Evolutionary conservation across 2,888 invertebrate species (phyloP), one percentile per base, ranked within the genome.

Genomic region (Brachypterus glaber): DNA sequence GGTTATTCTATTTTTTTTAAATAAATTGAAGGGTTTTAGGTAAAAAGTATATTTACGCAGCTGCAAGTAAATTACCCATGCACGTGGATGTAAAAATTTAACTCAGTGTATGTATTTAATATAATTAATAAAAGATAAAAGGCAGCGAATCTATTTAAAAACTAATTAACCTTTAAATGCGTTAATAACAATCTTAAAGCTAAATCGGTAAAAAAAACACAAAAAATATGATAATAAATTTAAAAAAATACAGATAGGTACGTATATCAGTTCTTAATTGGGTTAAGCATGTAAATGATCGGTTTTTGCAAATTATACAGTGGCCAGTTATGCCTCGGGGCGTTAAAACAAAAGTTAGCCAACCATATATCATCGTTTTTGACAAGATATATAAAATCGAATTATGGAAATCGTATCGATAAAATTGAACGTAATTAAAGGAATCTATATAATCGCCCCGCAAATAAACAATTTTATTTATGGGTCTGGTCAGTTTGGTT

Each of bases 241-340:
- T n/a, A n/a, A n/a, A 32, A 43, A 46, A 39, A 37, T 38, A 31
- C 13, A 13, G 33, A 33, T n/a, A 18, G 18, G 21, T 33, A 16
- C 21, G 33, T 39, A 43, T 48, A 48, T 50, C 52, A 49, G 41
- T 45, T 37, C 44, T 44, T 52, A 50, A 52, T 52, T 48, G 46
- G 49, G 46, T 50, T 50, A 49, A 49, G 46, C 48, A 50, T 50
- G 49, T 48, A 49, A 51, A 49, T 44, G 47, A 49, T 51, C 46
- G 46, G 41, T 37, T 33, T n/a, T 42, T 41, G 49, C 46, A 52
- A 52, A 50, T 52, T 52, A 52, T 43, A 49, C 52, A 40, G 51
- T 49, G 50, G 51, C 48, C 43, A 43, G 30, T 29, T 45, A 37
- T 42, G 40, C 37, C 42, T 37, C 40, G 39, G 47, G n/a, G n/a